phyloP scores from a whole-genome alignment of 1,140 invertebrate species.

The Drosophila obscura region DNA sequence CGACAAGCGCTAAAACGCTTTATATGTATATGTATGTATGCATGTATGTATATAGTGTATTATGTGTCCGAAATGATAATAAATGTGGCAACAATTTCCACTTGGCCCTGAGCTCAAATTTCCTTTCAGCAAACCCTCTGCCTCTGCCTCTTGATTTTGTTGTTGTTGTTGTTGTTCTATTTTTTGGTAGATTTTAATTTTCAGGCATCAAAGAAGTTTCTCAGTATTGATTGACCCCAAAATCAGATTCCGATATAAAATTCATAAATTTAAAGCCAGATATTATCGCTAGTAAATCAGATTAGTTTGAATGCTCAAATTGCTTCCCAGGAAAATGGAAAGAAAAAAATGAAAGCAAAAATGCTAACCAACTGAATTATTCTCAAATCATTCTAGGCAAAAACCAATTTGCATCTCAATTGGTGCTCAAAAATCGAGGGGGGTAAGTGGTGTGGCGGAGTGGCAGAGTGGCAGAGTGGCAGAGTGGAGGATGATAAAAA shows the following conservation, averaged over 20 bases:
- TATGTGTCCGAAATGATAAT: constrained; percentile 40
- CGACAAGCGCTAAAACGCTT: constrained; percentile 63
- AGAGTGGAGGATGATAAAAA: constrained; percentile 11
- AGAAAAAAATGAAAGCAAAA: constrained; percentile 33
- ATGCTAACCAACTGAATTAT: constrained; percentile 72
- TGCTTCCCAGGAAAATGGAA: constrained; percentile 3
- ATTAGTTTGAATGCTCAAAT: constrained; percentile 56
- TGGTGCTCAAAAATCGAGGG: constrained; percentile 54
- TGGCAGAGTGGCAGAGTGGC: background rate
- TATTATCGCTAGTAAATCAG: constrained; percentile 66
- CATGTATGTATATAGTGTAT: background rate
- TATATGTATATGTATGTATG: constrained; percentile 15
- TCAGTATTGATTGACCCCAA: no score
- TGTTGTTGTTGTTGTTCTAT: no score
- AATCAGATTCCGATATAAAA: no score
- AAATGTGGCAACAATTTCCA: constrained; percentile 43
- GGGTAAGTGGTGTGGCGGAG: constrained; percentile 7
- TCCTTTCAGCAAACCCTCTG: constrained; percentile 16
- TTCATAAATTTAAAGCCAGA: constrained; percentile 20
- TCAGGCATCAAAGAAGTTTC: no score
- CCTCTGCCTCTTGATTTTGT: no score
- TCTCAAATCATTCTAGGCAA: constrained; percentile 76
- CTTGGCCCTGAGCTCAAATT: constrained; percentile 38
- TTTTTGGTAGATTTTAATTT: no score
- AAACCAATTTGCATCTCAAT: constrained; percentile 79